Evolutionary conservation across 2,113 vertebrate species (phyloP), one percentile per base, ranked within the genome.

Genomic region (Phalacrocorax brasilianus): DNA sequence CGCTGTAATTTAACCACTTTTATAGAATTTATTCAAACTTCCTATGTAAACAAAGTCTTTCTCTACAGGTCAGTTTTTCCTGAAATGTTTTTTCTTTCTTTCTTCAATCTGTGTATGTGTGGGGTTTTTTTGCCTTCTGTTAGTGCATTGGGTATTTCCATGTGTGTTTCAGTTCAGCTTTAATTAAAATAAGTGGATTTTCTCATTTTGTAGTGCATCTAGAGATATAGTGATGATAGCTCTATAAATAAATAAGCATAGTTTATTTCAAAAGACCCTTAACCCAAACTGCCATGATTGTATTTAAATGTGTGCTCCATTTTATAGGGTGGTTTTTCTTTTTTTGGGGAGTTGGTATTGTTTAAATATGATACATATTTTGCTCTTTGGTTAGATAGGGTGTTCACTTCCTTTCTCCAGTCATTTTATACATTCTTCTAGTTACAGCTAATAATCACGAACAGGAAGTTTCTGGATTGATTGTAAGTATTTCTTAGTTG

Each of bases 401-500:
- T 75, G 65, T 61, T 59, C 67, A 21, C 50, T 95, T 82, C 62
- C 59, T 80, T 93, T 88, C 50, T 84, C 14, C 68, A 77, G 47
- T 93, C 20, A 67, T 91, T 92, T 93, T 87, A 61, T 80, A 68
- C 21, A 32, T 73, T 77, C 72, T 56, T 91, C 26, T 32, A 76
- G 61, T 52, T 96, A 53, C 7, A 35, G 68, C 4, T 91, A 91
- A 93, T 91, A 92, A 93, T 95, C 42, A 35, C 74, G 86, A 92
- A 88, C 68, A 93, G 94, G 81, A 85, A 96, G 40, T 73, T 62
- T 83, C 74, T 73, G 35, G 94, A 55, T 95, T 95, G 59, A 91
- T 96, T 62, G 91, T 96, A 96, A 95, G 85, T 94, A 93, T 92
- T 94, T 93, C 70, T 90, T 93, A 93, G 89, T 97, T 95, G 65